Conservation (phyloP, 1,140 invertebrate genomes). For the Pachyrhynchus sulphureomaculatus region DNA sequence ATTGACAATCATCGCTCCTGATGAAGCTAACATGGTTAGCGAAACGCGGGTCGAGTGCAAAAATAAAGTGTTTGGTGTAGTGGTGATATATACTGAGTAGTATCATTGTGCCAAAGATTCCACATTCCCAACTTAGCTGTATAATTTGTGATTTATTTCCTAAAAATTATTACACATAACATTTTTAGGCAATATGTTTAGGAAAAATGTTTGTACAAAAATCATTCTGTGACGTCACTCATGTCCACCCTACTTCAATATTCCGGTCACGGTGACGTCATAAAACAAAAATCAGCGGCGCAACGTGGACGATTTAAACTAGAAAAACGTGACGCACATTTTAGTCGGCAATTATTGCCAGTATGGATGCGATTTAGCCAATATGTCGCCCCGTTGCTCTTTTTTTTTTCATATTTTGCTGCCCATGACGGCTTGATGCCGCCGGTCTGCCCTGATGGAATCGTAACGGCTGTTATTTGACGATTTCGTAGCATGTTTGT, state of each 20-base stretch:
- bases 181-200: too few species aligned
- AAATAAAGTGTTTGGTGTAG: too few species aligned
- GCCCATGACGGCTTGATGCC: not conserved
- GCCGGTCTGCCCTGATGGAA: conserved; percentile 8
- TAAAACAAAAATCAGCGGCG: conserved; percentile 25
- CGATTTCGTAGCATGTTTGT: not conserved
- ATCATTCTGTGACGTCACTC: too few species aligned
- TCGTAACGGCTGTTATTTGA: conserved; percentile 6
- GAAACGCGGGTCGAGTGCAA: too few species aligned
- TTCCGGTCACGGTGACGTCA: conserved; percentile 20
- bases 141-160: too few species aligned
- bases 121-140: too few species aligned
- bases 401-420: conserved; percentile 8
- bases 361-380: conserved; percentile 15
- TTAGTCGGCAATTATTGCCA: conserved; percentile 28
- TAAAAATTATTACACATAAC: too few species aligned
- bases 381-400: conserved; percentile 11
- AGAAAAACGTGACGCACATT: conserved; percentile 30
- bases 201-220: too few species aligned
- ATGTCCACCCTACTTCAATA: not conserved
- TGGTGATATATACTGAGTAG: too few species aligned
- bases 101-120: too few species aligned
- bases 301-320: conserved; percentile 25
- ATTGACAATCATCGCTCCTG: too few species aligned
- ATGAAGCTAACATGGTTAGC: too few species aligned